phyloP scores from a whole-genome alignment of 2,888 invertebrate species.

The Lasioglossum oenotherae region DNA sequence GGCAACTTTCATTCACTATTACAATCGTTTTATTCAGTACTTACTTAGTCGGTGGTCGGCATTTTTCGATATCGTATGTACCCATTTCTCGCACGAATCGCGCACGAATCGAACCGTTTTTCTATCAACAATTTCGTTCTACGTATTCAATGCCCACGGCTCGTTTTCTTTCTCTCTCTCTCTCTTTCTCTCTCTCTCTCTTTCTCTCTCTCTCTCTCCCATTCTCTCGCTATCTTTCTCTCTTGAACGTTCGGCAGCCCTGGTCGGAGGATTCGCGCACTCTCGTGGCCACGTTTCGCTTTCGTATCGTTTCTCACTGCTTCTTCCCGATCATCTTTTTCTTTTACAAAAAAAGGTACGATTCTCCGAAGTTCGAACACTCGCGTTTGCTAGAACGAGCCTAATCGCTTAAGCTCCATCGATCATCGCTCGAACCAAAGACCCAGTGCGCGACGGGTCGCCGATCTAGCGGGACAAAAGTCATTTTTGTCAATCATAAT shows the following conservation, averaged over 20 bases:
- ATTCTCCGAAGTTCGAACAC: background rate
- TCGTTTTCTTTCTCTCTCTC: background rate
- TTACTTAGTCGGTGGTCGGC: constrained; percentile 71
- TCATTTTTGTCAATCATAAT: background rate
- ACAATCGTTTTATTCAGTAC: constrained; percentile 75
- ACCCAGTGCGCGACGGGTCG: background rate
- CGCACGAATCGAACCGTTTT: constrained; percentile 34
- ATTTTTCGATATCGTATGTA: constrained; percentile 37
- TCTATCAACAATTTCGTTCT: background rate
- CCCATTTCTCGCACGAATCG: constrained; percentile 59
- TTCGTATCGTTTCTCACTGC: constrained; percentile 12
- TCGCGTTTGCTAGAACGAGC: background rate
- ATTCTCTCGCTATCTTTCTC: background rate
- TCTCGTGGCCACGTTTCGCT: background rate
- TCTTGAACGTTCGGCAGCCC: background rate
- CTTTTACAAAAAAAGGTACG: background rate
- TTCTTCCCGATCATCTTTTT: constrained; percentile 15
- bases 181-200: background rate
- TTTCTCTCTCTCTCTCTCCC: background rate
- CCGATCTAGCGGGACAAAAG: background rate
- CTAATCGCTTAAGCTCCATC: background rate
- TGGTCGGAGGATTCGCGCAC: background rate
- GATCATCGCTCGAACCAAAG: background rate
- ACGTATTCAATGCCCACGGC: background rate
- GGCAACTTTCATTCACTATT: constrained; percentile 79